Evolutionary conservation across 1,140 invertebrate genomes (phyloP).

Genomic region (Potamilus streckersoni): DNA sequence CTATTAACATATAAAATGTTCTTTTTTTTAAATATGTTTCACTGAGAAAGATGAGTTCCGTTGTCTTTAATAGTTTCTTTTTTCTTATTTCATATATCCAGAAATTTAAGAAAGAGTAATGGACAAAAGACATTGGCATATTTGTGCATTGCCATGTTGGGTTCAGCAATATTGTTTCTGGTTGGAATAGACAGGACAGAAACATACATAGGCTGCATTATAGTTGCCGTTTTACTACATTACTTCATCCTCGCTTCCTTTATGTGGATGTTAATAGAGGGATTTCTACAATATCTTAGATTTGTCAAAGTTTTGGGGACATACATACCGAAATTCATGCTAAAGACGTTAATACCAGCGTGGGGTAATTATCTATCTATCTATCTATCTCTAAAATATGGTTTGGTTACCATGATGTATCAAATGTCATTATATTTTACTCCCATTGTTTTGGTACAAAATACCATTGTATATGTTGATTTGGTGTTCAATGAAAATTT

Average conservation of each 20-base stretch:
- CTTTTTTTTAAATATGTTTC: too few relatives aligned
- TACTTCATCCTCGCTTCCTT: conserved; percentile 69
- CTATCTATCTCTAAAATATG: too few relatives aligned
- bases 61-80: background rate
- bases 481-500: too few relatives aligned
- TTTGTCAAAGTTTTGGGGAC: conserved; percentile 69
- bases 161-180: conserved; percentile 55
- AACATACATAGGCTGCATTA: conserved; percentile 51
- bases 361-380: conserved; percentile 61
- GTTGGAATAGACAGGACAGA: conserved; percentile 50
- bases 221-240: conserved; percentile 65
- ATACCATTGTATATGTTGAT: too few relatives aligned
- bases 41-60: too few relatives aligned
- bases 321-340: conserved; percentile 64
- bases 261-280: conserved; percentile 70
- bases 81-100: conserved; percentile 22
- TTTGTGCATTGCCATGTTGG: conserved; percentile 53
- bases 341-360: conserved; percentile 64
- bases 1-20: too few relatives aligned
- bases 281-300: conserved; percentile 67
- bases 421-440: too few relatives aligned
- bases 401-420: too few relatives aligned
- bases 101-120: conserved; percentile 50
- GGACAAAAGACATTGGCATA: conserved; percentile 60
- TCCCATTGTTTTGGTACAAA: too few relatives aligned